Percentiles rank a stretch among this genome's conserved stretches.
Evolutionary conservation across 1,140 invertebrate species (phyloP).

Genomic region (Dryas iulia): DNA sequence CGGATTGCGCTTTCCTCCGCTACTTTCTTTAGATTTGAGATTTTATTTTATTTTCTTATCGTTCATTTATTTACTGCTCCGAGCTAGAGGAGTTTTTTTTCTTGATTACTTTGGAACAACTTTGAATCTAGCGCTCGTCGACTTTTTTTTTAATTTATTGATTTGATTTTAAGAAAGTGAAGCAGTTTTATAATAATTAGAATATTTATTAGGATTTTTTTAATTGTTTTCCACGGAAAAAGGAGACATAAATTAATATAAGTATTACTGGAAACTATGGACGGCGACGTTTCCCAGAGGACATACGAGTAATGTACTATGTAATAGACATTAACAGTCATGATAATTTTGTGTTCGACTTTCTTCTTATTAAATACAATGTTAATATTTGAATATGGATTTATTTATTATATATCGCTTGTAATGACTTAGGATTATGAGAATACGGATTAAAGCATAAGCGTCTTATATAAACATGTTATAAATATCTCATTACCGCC

Average conservation of each 20-base stretch:
- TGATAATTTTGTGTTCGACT: not conserved
- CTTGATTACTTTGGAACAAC: not conserved
- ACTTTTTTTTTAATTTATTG: not conserved
- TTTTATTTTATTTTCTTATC: slow-evolving; percentile 15
- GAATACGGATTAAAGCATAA: not conserved
- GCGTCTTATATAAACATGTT: not conserved
- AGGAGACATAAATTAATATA: not conserved
- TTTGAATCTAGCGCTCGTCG: not conserved
- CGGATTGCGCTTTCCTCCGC: slow-evolving; percentile 25
- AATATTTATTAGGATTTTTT: too few species aligned
- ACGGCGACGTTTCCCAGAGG: not conserved
- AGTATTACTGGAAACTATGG: not conserved
- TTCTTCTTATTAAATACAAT: not conserved
- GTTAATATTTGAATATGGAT: not conserved
- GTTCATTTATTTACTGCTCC: not conserved
- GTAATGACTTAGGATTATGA: not conserved
- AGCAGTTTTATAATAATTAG: too few species aligned
- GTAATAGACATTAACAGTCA: not conserved
- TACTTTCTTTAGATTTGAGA: slow-evolving; percentile 27
- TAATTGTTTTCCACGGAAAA: too few species aligned
- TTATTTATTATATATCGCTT: not conserved
- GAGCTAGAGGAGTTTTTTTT: not conserved
- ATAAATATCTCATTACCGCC: not conserved
- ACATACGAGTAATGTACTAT: not conserved
- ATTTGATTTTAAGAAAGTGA: too few species aligned